phyloP scores from a whole-genome alignment of 2,113 vertebrate genomes.

The Callospermophilus lateralis region DNA sequence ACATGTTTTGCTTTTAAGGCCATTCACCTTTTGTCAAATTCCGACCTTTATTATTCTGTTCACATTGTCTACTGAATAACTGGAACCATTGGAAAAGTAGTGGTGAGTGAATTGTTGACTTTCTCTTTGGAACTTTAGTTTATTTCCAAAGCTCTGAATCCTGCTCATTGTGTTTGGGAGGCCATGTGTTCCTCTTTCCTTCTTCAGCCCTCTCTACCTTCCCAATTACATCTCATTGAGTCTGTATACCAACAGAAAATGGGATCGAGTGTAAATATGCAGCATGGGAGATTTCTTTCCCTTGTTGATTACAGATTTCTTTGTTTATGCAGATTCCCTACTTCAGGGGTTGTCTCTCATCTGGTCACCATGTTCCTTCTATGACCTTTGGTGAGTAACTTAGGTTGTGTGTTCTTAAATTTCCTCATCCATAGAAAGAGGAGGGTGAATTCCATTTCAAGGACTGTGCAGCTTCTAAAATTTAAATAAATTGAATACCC shows the following conservation, averaged over 20 bases:
- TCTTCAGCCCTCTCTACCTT: too few species aligned
- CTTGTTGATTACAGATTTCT: too few species aligned
- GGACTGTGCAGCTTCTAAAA: neutral
- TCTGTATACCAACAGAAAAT: too few species aligned
- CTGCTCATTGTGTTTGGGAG: neutral
- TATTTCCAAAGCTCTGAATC: neutral
- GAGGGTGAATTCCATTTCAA: neutral
- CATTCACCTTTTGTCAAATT: neutral
- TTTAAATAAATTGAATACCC: neutral
- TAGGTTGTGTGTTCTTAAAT: neutral
- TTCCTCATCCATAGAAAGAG: neutral
- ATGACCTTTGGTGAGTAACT: neutral
- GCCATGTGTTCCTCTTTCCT: neutral
- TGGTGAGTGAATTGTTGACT: neutral
- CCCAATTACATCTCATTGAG: too few species aligned
- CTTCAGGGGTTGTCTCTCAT: neutral
- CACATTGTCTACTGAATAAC: neutral
- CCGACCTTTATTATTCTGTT: neutral
- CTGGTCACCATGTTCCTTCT: neutral
- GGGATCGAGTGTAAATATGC: too few species aligned
- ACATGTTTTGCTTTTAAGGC: neutral
- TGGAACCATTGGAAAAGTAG: neutral
- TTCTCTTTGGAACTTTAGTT: neutral
- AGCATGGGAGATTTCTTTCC: too few species aligned
- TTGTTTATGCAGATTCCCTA: too few species aligned